Conservation (phyloP, 2,113 vertebrate genomes). For the Microtus montanus region DNA sequence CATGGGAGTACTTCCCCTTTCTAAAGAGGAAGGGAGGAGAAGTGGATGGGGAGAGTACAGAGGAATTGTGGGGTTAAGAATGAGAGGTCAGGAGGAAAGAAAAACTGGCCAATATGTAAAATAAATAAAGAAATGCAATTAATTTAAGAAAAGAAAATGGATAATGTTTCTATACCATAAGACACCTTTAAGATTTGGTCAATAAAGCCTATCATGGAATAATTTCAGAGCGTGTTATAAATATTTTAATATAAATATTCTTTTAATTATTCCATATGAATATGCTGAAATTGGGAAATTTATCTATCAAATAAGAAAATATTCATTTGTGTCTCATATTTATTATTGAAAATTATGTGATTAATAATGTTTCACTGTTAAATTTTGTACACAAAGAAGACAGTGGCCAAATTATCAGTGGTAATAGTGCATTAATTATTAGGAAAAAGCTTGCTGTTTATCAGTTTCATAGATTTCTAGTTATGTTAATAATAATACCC, state of each 20-base stretch:
- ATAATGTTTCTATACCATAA: not conserved
- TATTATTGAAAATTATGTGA: not conserved
- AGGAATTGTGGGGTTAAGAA: too few relatives aligned
- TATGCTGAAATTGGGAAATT: not conserved
- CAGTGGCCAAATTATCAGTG: not conserved
- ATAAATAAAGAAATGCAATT: not conserved
- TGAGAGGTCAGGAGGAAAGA: not conserved
- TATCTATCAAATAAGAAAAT: not conserved
- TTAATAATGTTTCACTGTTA: not conserved
- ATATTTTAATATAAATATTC: not conserved
- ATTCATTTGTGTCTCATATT: not conserved
- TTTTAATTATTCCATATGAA: not conserved
- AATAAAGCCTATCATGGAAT: not conserved
- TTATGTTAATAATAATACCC: conserved; percentile 32
- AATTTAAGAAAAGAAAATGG: not conserved
- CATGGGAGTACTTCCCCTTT: not conserved
- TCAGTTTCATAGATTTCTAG: not conserved
- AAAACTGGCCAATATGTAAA: not conserved
- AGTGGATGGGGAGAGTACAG: not conserved
- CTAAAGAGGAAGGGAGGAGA: not conserved
- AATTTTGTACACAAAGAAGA: not conserved
- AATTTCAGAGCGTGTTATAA: not conserved
- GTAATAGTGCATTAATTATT: not conserved
- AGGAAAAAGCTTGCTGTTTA: not conserved
- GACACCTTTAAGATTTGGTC: not conserved